Evolutionary conservation across 2,888 invertebrate species (phyloP).

Genomic region (Yponomeuta cagnagella): DNA sequence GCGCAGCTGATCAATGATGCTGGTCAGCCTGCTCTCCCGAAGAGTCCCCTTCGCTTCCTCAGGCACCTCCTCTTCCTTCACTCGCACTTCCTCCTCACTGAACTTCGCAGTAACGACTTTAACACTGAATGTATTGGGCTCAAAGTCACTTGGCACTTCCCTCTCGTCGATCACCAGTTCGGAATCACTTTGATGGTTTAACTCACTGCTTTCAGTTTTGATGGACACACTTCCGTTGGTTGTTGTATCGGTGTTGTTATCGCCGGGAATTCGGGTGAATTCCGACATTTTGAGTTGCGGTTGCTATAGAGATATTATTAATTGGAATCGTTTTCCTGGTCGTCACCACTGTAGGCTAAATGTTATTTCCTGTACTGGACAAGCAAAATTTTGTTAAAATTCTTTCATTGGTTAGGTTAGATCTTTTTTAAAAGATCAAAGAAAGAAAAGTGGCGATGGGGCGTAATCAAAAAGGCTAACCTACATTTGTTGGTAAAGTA

Average conservation of each 20-base stretch:
- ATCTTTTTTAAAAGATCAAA: too few species aligned
- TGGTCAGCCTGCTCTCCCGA: constrained; percentile 60
- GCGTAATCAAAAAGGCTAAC: too few species aligned
- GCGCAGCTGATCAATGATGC: constrained; percentile 66
- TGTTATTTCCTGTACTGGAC: neutral
- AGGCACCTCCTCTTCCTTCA: constrained; percentile 42
- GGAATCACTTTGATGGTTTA: neutral
- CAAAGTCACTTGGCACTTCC: neutral
- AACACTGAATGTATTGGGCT: neutral
- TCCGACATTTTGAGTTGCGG: neutral
- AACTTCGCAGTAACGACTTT: constrained; percentile 21
- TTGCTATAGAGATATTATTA: neutral
- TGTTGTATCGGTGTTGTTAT: neutral
- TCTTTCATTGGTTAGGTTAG: too few species aligned
- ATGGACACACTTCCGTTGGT: neutral
- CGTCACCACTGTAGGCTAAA: neutral
- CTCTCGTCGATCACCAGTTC: neutral
- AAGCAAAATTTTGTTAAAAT: too few species aligned
- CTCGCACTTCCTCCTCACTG: constrained; percentile 32
- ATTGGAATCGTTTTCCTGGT: neutral
- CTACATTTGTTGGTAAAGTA: too few species aligned
- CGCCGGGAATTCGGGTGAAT: neutral
- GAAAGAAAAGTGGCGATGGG: too few species aligned
- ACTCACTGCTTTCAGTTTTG: neutral
- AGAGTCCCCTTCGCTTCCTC: constrained; percentile 40